Base-by-base conservation (phyloP, 2,797 vertebrate genomes). In the Crypturellus tataupa region DNA sequence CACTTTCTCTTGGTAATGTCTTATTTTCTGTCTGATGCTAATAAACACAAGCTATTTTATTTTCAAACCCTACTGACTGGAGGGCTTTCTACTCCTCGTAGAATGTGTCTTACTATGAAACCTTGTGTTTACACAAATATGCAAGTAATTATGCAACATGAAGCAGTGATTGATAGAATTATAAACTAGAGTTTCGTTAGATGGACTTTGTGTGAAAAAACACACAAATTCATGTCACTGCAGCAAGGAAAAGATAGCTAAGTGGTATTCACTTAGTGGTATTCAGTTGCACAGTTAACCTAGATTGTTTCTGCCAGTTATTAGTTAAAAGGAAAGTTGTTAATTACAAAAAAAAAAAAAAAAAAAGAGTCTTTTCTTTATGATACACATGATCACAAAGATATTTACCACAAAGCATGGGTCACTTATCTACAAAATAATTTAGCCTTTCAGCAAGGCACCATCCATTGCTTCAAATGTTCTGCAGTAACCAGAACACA, bases 311-410 rank as follows among this genome's bases (percentile, higher is more conserved):
- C n/a, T n/a, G n/a, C n/a, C n/a, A n/a, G n/a, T n/a, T n/a, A n/a
- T n/a, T n/a, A n/a, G n/a, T n/a, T n/a, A 42, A 88, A 93, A 72
- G 40, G 9, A 83, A 82, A 93, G 73, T 40, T 40, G 40, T n/a
- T 37, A 33, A 27, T 42, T 44, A 73, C 11, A 85, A 87, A 17
- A 44, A 18, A 44, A 69, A 19, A 3, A 42, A 11, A 85, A 87
- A 17, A 44, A 18, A 44, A 69, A 19, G 3, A 42, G 12, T 1
- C 6, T 91, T 94, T 85, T 91, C 31, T 70, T 35, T 29, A 56
- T 47, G 62, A 53, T 55, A 3, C 40, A 35, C n/a, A 12, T 44
- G n/a, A 46, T 1, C 6, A 55, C 40, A 62, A 0, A 76, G 2
- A 9, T 42, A 51, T 55, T 58, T 67, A 29, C 51, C 15, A 53